A percentile compares a stretch with the other conserved stretches of the same genome.
These are phyloP conservation scores for Pristis pectinata DNA, from an alignment of 2,797 vertebrate species.

Conservation along the genomic window DNA sequence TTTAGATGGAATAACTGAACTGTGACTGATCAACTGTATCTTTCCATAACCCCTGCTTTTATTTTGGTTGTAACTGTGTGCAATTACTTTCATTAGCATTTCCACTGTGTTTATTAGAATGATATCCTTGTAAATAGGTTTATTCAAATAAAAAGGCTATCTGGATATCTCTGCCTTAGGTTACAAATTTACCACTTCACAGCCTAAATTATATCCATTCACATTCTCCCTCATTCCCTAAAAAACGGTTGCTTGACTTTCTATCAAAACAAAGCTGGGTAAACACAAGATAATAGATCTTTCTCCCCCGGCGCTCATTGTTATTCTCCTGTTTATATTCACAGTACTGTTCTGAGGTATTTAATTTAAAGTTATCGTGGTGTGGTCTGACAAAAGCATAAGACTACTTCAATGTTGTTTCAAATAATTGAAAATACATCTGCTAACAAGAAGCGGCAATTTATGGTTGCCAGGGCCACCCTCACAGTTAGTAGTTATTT, in stretches of 20 bases:
- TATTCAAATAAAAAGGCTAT: conserved; percentile 19
- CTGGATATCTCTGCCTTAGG: neutral
- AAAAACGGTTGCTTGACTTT: neutral
- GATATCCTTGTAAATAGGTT: neutral
- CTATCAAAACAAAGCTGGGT: conserved; percentile 32
- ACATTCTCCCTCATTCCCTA: neutral
- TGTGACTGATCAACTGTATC: neutral
- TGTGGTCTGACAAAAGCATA: neutral
- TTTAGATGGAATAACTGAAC: neutral
- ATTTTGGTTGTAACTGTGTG: neutral
- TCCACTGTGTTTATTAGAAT: neutral
- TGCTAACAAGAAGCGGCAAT: neutral
- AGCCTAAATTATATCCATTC: conserved; percentile 10
- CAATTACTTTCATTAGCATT: conserved; percentile 22
- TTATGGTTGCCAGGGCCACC: neutral
- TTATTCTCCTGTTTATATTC: neutral
- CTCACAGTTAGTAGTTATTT: neutral
- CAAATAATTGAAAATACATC: neutral
- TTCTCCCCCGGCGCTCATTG: neutral
- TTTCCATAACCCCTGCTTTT: neutral
- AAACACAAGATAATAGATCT: conserved; percentile 20
- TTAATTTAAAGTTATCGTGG: conserved; percentile 18
- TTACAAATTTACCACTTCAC: conserved; percentile 25
- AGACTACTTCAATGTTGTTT: conserved; percentile 4
- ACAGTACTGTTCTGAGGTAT: neutral